Conservation (phyloP, 2,797 vertebrate species). For the Oophaga sylvatica region DNA sequence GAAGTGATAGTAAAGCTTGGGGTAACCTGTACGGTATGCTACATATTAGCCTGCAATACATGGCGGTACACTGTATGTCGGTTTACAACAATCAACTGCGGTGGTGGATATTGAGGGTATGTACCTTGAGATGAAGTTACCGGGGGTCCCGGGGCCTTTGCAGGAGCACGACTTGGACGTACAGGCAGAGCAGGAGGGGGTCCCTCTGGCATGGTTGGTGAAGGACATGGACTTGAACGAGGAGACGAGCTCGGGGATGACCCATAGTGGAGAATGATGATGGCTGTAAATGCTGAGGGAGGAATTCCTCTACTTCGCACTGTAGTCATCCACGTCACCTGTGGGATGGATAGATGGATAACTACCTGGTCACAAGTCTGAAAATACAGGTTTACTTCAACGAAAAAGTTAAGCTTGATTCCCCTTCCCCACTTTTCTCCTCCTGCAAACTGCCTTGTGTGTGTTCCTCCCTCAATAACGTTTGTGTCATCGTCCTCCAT, state of each 20-base stretch:
- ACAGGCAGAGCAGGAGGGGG: conserved; percentile 74
- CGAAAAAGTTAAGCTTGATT: too few species aligned
- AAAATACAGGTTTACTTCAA: background rate
- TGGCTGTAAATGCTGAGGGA: conserved; percentile 93
- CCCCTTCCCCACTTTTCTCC: too few species aligned
- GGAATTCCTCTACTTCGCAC: conserved; percentile 90
- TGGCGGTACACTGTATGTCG: too few species aligned
- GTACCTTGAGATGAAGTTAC: conserved; percentile 68
- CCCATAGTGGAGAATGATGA: conserved; percentile 76
- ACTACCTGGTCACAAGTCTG: background rate
- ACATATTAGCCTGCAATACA: too few species aligned
- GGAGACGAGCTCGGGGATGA: conserved; percentile 89
- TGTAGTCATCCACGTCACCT: conserved; percentile 93
- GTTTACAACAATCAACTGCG: too few species aligned
- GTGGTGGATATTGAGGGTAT: background rate
- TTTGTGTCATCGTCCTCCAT: too few species aligned
- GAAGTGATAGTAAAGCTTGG: too few species aligned
- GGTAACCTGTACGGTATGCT: too few species aligned
- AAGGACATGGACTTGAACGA: conserved; percentile 88
- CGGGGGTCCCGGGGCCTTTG: conserved; percentile 78
- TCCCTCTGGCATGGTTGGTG: conserved; percentile 88
- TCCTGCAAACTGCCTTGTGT: too few species aligned
- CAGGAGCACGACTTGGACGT: conserved; percentile 81
- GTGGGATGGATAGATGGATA: background rate
- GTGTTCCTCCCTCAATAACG: too few species aligned